Evolutionary conservation across 2,888 invertebrate genomes (phyloP).

Genomic region (Mactromeris polynyma): DNA sequence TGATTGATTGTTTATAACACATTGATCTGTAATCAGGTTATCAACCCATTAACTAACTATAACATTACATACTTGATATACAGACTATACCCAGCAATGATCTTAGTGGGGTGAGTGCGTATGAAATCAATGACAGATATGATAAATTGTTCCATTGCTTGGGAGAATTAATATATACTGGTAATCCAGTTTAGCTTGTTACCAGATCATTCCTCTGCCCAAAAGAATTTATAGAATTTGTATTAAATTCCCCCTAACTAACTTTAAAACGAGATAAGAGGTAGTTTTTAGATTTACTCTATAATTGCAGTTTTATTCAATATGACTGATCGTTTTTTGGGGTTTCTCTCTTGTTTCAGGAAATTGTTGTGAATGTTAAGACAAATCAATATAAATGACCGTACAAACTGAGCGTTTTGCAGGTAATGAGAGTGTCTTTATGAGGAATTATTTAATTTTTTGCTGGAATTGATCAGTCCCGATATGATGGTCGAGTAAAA

Average conservation of each 20-base stretch:
- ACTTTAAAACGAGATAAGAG: not conserved
- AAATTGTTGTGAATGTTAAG: not conserved
- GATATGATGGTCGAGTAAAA: not conserved
- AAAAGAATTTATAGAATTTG: not conserved
- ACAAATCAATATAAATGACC: not conserved
- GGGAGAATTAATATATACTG: not conserved
- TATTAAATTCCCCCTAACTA: not conserved
- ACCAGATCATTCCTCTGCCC: not conserved
- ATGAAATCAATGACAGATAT: not conserved
- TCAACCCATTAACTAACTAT: not conserved
- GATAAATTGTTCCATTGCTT: not conserved
- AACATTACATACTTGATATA: not conserved
- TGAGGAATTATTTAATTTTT: not conserved
- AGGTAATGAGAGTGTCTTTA: not conserved
- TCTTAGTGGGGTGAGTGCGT: not conserved
- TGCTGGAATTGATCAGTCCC: not conserved
- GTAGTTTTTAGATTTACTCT: not conserved
- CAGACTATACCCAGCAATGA: not conserved
- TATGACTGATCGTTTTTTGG: not conserved
- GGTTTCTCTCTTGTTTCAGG: not conserved
- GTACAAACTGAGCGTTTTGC: not conserved
- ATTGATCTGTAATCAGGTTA: not conserved
- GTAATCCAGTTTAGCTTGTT: not conserved
- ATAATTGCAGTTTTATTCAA: slow-evolving; percentile 19
- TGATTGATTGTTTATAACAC: too few relatives aligned